Evolutionary conservation across 2,797 vertebrate species (phyloP).

Genomic region (Danio tinwini): DNA sequence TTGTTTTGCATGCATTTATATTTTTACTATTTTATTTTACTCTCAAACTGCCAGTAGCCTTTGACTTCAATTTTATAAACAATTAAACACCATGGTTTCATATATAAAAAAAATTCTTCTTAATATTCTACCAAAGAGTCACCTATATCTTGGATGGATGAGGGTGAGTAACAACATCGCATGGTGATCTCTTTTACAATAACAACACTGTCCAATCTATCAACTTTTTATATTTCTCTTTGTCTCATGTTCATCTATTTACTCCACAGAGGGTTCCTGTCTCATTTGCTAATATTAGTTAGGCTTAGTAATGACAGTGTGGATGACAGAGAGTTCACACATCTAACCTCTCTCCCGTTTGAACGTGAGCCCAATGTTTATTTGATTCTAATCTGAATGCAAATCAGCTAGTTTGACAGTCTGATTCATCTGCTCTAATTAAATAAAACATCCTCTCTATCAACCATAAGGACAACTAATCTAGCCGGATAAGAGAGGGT

Average conservation of each 20-base stretch:
- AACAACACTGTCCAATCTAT: background rate
- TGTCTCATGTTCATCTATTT: background rate
- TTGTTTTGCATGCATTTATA: too few relatives aligned
- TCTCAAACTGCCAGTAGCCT: too few relatives aligned
- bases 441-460: slow-evolving; percentile 33
- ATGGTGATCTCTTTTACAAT: background rate
- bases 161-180: too few relatives aligned
- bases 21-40: too few relatives aligned
- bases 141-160: too few relatives aligned
- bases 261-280: background rate
- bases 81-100: too few relatives aligned
- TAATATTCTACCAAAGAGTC: too few relatives aligned
- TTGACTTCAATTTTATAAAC: too few relatives aligned
- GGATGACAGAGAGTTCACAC: background rate
- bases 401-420: slow-evolving; percentile 28
- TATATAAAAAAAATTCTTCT: too few relatives aligned
- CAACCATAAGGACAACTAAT: slow-evolving; percentile 28
- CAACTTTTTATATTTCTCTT: slow-evolving; percentile 12
- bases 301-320: background rate
- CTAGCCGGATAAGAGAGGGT: background rate
- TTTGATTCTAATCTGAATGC: slow-evolving; percentile 33
- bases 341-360: slow-evolving; percentile 18
- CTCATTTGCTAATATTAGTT: slow-evolving; percentile 7
- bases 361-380: slow-evolving; percentile 21
- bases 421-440: slow-evolving; percentile 42